phyloP scores from a whole-genome alignment of 1,140 invertebrate species.

The Monochamus saltuarius region DNA sequence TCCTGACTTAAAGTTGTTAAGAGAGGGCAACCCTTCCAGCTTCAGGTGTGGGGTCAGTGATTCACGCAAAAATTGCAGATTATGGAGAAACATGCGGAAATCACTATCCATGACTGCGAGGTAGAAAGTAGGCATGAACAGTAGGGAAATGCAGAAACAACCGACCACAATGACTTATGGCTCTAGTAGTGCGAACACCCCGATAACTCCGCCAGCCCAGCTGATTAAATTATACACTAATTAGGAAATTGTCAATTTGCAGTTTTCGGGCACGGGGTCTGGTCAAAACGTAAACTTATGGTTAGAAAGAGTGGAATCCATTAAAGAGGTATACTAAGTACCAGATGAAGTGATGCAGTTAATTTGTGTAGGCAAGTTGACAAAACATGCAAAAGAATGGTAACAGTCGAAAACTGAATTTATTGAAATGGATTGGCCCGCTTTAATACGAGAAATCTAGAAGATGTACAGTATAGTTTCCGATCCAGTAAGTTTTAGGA shows the following conservation, averaged over 20 bases:
- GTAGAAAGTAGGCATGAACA: background rate
- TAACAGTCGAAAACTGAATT: slow-evolving; percentile 15
- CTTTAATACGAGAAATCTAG: slow-evolving; percentile 17
- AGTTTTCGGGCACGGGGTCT: slow-evolving; percentile 1
- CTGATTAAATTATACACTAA: slow-evolving; percentile 6
- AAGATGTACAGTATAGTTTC: slow-evolving; percentile 3
- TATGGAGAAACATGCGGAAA: too few relatives aligned
- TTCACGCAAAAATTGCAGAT: too few relatives aligned
- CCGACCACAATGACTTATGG: background rate
- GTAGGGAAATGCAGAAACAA: background rate
- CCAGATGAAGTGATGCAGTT: slow-evolving; percentile 14
- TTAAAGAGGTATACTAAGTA: slow-evolving; percentile 18
- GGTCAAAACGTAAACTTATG: slow-evolving; percentile 16
- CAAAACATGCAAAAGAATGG: slow-evolving; percentile 15
- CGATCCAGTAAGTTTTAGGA: slow-evolving; percentile 16
- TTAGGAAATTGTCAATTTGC: slow-evolving; percentile 5
- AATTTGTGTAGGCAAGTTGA: slow-evolving; percentile 13
- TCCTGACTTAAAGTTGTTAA: background rate
- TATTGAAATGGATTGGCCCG: slow-evolving; percentile 11
- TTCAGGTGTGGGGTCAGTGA: too few relatives aligned
- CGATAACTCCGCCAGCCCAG: too few relatives aligned
- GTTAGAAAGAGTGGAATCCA: slow-evolving; percentile 19
- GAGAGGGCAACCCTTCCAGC: too few relatives aligned
- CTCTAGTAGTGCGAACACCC: too few relatives aligned
- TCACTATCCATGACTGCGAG: background rate